These are phyloP conservation scores for Urocolius indicus DNA, from an alignment of 2,113 vertebrate genomes.

Conservation along the genomic window DNA sequence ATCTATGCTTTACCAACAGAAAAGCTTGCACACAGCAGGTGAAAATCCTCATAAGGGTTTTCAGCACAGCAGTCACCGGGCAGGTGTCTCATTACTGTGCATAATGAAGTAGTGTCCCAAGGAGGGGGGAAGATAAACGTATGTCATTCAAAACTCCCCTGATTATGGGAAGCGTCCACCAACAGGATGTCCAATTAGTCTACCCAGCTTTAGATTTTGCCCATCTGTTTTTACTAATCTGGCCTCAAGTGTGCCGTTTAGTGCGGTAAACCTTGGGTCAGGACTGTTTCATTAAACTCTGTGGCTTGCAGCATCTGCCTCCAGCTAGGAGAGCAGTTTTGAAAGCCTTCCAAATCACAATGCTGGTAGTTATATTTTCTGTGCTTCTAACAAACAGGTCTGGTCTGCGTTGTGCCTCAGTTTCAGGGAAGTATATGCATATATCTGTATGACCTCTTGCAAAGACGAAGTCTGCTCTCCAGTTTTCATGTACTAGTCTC, in stretches of 20 bases:
- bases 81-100: conserved; percentile 17
- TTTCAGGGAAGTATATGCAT: background rate
- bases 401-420: background rate
- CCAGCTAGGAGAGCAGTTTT: background rate
- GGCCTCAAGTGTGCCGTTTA: conserved; percentile 45
- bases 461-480: background rate
- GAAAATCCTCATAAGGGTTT: background rate
- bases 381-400: background rate
- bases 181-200: conserved; percentile 37
- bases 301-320: background rate
- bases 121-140: conserved; percentile 36
- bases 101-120: conserved; percentile 7
- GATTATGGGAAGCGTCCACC: conserved; percentile 38
- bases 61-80: background rate
- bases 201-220: conserved; percentile 25
- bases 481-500: background rate
- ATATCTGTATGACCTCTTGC: background rate
- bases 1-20: background rate
- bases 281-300: conserved; percentile 20
- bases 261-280: conserved; percentile 41
- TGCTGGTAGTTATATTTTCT: background rate
- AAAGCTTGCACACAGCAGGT: background rate
- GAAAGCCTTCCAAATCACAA: background rate
- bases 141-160: conserved; percentile 53
- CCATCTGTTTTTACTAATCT: conserved; percentile 71